These are phyloP conservation scores for Salvator merianae DNA, from an alignment of 2,113 vertebrate species.

Conservation along the genomic window DNA sequence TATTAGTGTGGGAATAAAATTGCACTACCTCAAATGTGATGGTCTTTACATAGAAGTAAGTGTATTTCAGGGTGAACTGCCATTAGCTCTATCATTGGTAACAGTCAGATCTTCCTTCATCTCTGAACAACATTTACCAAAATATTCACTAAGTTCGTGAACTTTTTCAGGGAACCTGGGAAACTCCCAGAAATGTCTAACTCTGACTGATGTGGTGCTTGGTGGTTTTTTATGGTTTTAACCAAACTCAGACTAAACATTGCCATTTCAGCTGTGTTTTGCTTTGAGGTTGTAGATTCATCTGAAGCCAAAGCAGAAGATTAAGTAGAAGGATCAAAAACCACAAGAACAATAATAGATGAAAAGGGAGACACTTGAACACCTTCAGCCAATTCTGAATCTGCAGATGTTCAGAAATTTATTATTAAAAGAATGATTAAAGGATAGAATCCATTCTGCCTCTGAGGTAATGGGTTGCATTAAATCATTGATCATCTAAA, in stretches of 20 bases:
- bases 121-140: constrained; percentile 21
- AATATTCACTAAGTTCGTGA: constrained; percentile 42
- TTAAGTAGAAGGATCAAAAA: constrained; percentile 55
- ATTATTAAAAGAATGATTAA: not conserved
- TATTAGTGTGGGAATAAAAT: not conserved
- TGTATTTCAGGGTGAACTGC: not conserved
- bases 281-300: constrained; percentile 51
- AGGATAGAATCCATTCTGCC: not conserved
- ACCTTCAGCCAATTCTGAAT: constrained; percentile 40
- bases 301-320: constrained; percentile 7
- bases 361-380: constrained; percentile 46
- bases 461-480: not conserved
- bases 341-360: constrained; percentile 49
- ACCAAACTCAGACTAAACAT: constrained; percentile 46
- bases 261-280: constrained; percentile 44
- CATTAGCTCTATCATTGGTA: not conserved
- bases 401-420: constrained; percentile 10
- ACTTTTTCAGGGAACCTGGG: constrained; percentile 39
- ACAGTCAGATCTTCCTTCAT: not conserved
- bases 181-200: constrained; percentile 53
- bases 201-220: constrained; percentile 48
- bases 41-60: not conserved
- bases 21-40: not conserved
- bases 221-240: constrained; percentile 60
- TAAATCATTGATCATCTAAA: not conserved